Conservation (phyloP, 2,888 invertebrate species). For the Thumatha senex region DNA sequence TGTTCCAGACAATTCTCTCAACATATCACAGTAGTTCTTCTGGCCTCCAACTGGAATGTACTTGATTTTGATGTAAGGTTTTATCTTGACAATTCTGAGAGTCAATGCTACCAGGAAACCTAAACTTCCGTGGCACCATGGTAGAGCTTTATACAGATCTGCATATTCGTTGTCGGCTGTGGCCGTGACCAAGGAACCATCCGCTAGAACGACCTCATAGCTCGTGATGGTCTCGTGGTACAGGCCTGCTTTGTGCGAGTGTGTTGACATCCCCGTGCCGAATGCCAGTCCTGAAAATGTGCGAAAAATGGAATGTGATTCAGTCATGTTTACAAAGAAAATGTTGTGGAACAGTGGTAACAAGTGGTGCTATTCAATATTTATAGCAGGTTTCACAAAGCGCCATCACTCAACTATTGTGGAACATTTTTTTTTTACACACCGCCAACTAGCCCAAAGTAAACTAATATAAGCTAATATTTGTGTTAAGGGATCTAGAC, state of each 20-base stretch:
- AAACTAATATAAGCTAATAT: no score
- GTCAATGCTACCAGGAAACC: constrained; percentile 86
- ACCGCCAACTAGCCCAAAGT: no score
- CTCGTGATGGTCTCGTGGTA: constrained; percentile 86
- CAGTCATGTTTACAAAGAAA: no score
- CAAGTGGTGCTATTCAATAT: no score
- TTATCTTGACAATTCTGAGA: constrained; percentile 84
- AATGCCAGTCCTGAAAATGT: constrained; percentile 81
- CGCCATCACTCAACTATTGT: no score
- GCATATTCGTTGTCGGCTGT: constrained; percentile 81
- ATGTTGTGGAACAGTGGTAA: not conserved
- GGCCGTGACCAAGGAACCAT: constrained; percentile 84
- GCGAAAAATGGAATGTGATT: no score
- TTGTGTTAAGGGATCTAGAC: no score
- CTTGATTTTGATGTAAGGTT: constrained; percentile 85
- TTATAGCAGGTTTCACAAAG: no score
- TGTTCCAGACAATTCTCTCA: constrained; percentile 85
- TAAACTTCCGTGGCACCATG: constrained; percentile 87
- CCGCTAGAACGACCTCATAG: constrained; percentile 86
- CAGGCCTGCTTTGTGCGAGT: constrained; percentile 87
- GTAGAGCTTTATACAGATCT: constrained; percentile 84
- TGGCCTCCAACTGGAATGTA: constrained; percentile 86
- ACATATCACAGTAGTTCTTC: constrained; percentile 84
- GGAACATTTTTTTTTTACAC: no score
- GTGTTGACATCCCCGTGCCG: constrained; percentile 89